Conservation (phyloP, 2,888 invertebrate species). For the Caenorhabditis japonica region DNA sequence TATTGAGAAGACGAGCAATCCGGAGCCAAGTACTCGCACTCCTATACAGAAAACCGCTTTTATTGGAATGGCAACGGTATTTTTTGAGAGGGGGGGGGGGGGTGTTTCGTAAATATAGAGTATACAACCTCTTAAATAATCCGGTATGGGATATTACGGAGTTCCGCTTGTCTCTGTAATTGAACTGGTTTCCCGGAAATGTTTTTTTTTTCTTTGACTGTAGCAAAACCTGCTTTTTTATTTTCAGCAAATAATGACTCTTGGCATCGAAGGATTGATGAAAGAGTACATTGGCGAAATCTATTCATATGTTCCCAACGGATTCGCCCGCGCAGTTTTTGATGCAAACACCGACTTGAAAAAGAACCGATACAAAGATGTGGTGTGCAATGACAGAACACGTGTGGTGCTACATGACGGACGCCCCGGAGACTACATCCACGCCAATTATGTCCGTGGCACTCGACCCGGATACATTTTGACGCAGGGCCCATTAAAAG, state of each 20-base stretch:
- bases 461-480: slow-evolving; percentile 28
- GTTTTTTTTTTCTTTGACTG: too few relatives aligned
- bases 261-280: slow-evolving; percentile 5
- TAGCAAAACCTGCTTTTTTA: neutral
- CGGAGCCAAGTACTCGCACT: slow-evolving; percentile 16
- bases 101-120: too few relatives aligned
- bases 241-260: too few relatives aligned
- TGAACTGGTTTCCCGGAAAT: too few relatives aligned
- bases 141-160: too few relatives aligned
- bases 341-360: slow-evolving; percentile 10
- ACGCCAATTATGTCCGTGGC: slow-evolving; percentile 62
- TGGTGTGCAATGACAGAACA: slow-evolving; percentile 58
- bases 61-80: slow-evolving; percentile 27
- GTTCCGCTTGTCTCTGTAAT: too few relatives aligned
- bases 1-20: slow-evolving; percentile 13
- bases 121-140: too few relatives aligned
- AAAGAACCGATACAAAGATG: slow-evolving; percentile 47
- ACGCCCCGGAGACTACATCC: slow-evolving; percentile 59
- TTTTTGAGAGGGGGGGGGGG: too few relatives aligned
- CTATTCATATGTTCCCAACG: neutral
- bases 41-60: slow-evolving; percentile 21
- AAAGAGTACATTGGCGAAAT: slow-evolving; percentile 3
- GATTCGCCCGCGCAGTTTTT: slow-evolving; percentile 3
- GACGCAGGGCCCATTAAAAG: slow-evolving; percentile 48
- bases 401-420: slow-evolving; percentile 58